phyloP scores from a whole-genome alignment of 2,113 vertebrate species.

The Coturnix japonica region DNA sequence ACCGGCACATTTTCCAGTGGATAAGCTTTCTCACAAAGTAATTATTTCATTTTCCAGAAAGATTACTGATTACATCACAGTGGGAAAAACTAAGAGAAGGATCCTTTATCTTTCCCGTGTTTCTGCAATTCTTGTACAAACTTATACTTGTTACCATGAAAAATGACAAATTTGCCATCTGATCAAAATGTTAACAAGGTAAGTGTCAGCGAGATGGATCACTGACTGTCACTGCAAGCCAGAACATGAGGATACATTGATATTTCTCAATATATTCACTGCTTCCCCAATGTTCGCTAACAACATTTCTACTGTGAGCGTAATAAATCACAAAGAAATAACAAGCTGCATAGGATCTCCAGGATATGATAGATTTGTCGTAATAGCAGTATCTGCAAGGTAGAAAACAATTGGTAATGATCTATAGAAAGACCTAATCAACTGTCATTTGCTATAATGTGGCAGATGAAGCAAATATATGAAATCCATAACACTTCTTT shows the following conservation, averaged over 20 bases:
- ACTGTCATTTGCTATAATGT: slow-evolving; percentile 78
- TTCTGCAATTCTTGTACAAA: slow-evolving; percentile 83
- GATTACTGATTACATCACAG: slow-evolving; percentile 79
- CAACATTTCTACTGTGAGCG: slow-evolving; percentile 83
- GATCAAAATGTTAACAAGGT: slow-evolving; percentile 96
- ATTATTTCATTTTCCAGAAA: slow-evolving; percentile 79
- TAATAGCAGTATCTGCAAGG: slow-evolving; percentile 79
- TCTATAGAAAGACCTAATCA: slow-evolving; percentile 87
- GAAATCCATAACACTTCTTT: slow-evolving; percentile 63
- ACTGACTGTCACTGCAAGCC: slow-evolving; percentile 84
- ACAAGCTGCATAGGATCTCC: slow-evolving; percentile 78
- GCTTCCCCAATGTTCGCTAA: slow-evolving; percentile 86
- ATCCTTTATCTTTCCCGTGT: slow-evolving; percentile 77
- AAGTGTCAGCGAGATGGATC: slow-evolving; percentile 93
- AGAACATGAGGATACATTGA: slow-evolving; percentile 91
- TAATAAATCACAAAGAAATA: slow-evolving; percentile 90
- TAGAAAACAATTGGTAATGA: slow-evolving; percentile 86
- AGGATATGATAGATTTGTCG: slow-evolving; percentile 81
- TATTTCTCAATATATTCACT: slow-evolving; percentile 89
- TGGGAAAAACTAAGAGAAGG: slow-evolving; percentile 68
- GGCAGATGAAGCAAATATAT: slow-evolving; percentile 65
- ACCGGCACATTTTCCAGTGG: slow-evolving; percentile 64
- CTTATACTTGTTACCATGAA: slow-evolving; percentile 84
- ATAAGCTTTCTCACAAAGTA: slow-evolving; percentile 72
- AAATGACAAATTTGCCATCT: slow-evolving; percentile 90